phyloP scores from a whole-genome alignment of 2,888 invertebrate genomes.

The Cybosia mesomella region DNA sequence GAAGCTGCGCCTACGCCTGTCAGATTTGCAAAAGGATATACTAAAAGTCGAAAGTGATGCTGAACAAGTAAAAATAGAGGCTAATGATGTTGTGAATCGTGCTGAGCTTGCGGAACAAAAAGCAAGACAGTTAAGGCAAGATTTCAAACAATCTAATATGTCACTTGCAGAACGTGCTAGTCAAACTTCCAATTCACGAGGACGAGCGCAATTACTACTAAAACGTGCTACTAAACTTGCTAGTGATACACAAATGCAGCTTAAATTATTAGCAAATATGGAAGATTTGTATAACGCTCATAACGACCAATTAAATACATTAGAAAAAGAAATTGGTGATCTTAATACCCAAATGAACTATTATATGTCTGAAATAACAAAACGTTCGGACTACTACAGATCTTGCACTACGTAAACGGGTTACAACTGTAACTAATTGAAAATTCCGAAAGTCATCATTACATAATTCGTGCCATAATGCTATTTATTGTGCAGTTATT shows the following conservation, averaged over 20 bases:
- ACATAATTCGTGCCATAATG: conserved; percentile 68
- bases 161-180: conserved; percentile 91
- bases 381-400: conserved; percentile 88
- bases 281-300: conserved; percentile 90
- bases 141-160: conserved; percentile 91
- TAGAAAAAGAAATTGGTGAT: conserved; percentile 88
- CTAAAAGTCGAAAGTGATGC: conserved; percentile 94
- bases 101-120: conserved; percentile 90
- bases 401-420: conserved; percentile 82
- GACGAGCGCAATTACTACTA: conserved; percentile 92
- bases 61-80: conserved; percentile 92
- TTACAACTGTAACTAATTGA: conserved; percentile 20
- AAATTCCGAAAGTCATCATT: conserved; percentile 45
- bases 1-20: conserved; percentile 90
- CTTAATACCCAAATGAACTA: conserved; percentile 89
- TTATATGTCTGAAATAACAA: conserved; percentile 88
- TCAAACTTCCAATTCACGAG: conserved; percentile 92
- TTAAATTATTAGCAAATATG: conserved; percentile 91
- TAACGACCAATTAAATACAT: conserved; percentile 86
- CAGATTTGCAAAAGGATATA: conserved; percentile 92
- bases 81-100: conserved; percentile 90
- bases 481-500: conserved; percentile 53
- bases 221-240: conserved; percentile 94
- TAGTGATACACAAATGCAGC: conserved; percentile 91
- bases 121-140: conserved; percentile 87